phyloP scores from a whole-genome alignment of 53 echinoderm and acorn worm species.

The Glandiceps talaboti region DNA sequence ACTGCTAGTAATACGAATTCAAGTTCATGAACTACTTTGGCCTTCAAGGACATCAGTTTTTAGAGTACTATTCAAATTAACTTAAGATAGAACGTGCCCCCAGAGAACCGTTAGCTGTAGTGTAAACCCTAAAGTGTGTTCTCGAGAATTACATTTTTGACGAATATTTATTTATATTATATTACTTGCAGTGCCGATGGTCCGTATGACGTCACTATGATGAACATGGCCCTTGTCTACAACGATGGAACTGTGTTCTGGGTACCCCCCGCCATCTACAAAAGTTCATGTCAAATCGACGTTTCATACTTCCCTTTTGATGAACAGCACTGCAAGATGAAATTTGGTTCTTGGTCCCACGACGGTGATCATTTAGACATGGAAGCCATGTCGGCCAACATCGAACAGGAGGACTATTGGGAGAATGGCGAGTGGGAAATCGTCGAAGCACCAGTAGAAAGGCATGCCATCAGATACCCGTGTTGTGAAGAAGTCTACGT shows the following conservation, averaged over 20 bases:
- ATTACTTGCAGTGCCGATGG: slow-evolving; percentile 63
- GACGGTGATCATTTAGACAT: slow-evolving; percentile 63
- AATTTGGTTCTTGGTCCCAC: slow-evolving; percentile 99
- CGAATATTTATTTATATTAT: too few species aligned
- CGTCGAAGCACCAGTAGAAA: slow-evolving; percentile 32
- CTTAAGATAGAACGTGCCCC: too few species aligned
- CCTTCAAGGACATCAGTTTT: too few species aligned
- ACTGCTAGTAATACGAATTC: too few species aligned
- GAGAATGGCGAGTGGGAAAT: slow-evolving; percentile 91
- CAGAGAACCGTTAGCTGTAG: too few species aligned
- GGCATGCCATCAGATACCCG: slow-evolving; percentile 44
- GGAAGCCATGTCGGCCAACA: slow-evolving; percentile 24
- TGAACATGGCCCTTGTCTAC: slow-evolving; percentile 64
- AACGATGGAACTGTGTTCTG: slow-evolving; percentile 75
- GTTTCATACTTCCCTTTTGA: slow-evolving; percentile 95
- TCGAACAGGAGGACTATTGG: slow-evolving; percentile 70
- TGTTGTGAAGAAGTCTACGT: slow-evolving; percentile 67
- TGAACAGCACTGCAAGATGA: slow-evolving; percentile 82
- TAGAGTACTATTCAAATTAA: too few species aligned
- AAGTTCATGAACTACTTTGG: too few species aligned
- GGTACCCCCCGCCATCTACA: slow-evolving; percentile 86
- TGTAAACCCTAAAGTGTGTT: too few species aligned
- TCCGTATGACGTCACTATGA: slow-evolving; percentile 56
- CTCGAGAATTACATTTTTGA: too few species aligned
- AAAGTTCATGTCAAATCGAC: slow-evolving; percentile 89